phyloP scores from a whole-genome alignment of 2,888 invertebrate genomes.

The Epinotia demarniana region DNA sequence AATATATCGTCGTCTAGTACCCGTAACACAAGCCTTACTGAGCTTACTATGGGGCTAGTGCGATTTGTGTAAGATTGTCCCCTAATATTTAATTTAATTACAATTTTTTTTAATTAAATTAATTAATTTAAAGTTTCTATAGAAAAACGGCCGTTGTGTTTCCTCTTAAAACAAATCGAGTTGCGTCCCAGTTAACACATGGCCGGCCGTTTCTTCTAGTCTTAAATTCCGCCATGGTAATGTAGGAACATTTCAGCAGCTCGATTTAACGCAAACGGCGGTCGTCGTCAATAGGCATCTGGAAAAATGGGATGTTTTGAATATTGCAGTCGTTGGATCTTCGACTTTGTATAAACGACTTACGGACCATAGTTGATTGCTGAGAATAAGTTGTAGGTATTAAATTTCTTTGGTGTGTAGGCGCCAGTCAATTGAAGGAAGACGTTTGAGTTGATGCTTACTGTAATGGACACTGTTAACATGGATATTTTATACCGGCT shows the following conservation, averaged over 20 bases:
- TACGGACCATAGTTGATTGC: slow-evolving; percentile 14
- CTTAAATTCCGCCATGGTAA: slow-evolving; percentile 19
- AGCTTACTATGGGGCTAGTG: too few species aligned
- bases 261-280: slow-evolving; percentile 23
- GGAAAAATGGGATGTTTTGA: slow-evolving; percentile 5
- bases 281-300: slow-evolving; percentile 24
- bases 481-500: slow-evolving; percentile 18
- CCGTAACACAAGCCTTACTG: too few species aligned
- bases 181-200: not conserved
- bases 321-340: not conserved
- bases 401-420: slow-evolving; percentile 44
- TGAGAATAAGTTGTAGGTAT: slow-evolving; percentile 20
- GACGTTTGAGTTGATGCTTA: slow-evolving; percentile 47
- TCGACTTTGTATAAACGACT: not conserved
- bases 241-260: slow-evolving; percentile 10
- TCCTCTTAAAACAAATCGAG: not conserved
- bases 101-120: too few species aligned
- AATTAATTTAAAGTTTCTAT: too few species aligned
- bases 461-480: slow-evolving; percentile 32
- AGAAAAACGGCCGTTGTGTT: too few species aligned
- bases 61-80: too few species aligned
- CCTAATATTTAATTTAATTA: too few species aligned
- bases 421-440: slow-evolving; percentile 49
- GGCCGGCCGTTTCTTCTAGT: not conserved
- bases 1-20: too few species aligned